These are phyloP conservation scores for Aphodius granarius DNA, from an alignment of 2,888 invertebrate species.

Conservation along the genomic window DNA sequence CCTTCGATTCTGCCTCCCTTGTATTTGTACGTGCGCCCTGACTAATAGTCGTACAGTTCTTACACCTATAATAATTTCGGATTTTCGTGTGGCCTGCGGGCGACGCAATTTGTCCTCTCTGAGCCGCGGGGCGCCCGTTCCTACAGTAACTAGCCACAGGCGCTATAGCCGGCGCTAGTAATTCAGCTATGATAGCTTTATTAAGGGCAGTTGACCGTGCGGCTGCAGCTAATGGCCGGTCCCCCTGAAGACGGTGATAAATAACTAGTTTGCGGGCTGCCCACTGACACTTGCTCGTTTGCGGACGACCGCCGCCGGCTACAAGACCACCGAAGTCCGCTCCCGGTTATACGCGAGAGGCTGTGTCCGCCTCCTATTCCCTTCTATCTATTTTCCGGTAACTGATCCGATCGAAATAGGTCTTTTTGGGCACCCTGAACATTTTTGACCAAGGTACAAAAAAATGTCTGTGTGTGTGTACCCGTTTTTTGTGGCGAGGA, in stretches of 20 bases:
- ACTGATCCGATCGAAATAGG: background rate
- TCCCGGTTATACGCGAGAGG: background rate
- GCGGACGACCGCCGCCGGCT: conserved; percentile 23
- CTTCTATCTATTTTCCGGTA: background rate
- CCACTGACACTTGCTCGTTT: conserved; percentile 28
- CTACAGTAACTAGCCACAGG: conserved; percentile 35
- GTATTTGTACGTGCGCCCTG: background rate
- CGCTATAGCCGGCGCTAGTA: conserved; percentile 29
- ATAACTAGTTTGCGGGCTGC: conserved; percentile 39
- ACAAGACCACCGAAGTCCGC: background rate
- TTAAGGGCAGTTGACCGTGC: conserved; percentile 46
- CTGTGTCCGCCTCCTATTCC: background rate
- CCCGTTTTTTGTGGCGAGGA: too few relatives aligned
- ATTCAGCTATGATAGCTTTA: conserved; percentile 48
- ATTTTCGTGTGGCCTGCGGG: background rate
- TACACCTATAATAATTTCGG: background rate
- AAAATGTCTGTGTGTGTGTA: too few relatives aligned
- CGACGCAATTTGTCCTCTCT: conserved; percentile 35
- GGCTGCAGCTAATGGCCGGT: conserved; percentile 44
- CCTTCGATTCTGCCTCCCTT: background rate
- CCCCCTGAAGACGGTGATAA: conserved; percentile 47
- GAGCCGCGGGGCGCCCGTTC: conserved; percentile 34
- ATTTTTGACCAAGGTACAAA: too few relatives aligned
- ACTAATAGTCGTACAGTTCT: background rate
- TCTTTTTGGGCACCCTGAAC: too few relatives aligned